phyloP scores from a whole-genome alignment of 92 coral and sea anemone species.

The Zoanthus sociatus region DNA sequence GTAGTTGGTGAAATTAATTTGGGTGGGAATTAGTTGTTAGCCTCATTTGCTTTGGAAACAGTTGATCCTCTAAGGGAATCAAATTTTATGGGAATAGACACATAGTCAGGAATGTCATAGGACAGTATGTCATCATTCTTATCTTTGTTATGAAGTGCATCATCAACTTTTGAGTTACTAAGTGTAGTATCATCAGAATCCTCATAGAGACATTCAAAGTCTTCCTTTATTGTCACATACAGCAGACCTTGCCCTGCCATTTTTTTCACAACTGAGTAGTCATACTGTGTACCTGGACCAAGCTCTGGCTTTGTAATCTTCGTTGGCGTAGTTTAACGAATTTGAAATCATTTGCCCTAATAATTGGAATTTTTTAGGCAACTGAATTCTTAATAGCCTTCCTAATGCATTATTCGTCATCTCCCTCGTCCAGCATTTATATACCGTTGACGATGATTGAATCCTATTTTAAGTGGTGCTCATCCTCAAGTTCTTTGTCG shows the following conservation, averaged over 20 bases:
- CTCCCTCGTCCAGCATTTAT: neutral
- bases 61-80: no score
- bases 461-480: no score
- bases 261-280: slow-evolving; percentile 28
- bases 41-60: no score
- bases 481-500: no score
- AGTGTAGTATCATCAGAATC: neutral
- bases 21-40: no score
- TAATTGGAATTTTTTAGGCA: neutral
- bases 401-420: neutral
- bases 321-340: slow-evolving; percentile 28
- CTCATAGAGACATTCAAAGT: slow-evolving; percentile 37
- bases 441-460: neutral
- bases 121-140: no score
- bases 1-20: no score
- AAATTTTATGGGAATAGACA: no score
- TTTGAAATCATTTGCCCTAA: slow-evolving; percentile 18
- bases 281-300: neutral
- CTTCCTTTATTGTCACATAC: slow-evolving; percentile 47
- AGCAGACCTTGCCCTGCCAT: slow-evolving; percentile 55
- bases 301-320: slow-evolving; percentile 14
- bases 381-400: neutral
- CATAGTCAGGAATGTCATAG: no score
- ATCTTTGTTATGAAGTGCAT: no score
- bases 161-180: neutral